Percentiles rank a stretch among this genome's conserved stretches.
These are phyloP conservation scores for Chrysomela aeneicollis DNA, from an alignment of 2,888 invertebrate species.

Conservation along the genomic window DNA sequence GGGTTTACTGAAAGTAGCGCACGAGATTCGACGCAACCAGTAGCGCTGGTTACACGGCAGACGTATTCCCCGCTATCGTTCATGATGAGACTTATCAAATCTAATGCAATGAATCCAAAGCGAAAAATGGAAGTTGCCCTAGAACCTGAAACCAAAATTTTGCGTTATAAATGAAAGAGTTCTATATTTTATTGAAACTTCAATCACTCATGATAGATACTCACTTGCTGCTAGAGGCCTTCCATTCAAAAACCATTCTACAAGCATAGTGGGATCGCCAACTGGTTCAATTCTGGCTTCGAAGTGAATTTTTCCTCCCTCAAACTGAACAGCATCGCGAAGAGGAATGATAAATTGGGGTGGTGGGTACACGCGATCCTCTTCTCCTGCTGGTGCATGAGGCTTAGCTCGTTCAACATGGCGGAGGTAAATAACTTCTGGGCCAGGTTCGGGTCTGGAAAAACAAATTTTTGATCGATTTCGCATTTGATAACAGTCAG, in stretches of 20 bases:
- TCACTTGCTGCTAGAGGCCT: constrained; percentile 90
- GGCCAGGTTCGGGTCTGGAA: constrained; percentile 84
- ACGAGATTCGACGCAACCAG: constrained; percentile 87
- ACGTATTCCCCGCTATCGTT: constrained; percentile 92
- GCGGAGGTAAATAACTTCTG: constrained; percentile 91
- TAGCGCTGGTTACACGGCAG: constrained; percentile 85
- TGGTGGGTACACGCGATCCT: constrained; percentile 88
- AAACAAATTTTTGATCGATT: too few relatives aligned
- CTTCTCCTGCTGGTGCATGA: constrained; percentile 80
- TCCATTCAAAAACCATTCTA: constrained; percentile 96
- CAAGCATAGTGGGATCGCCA: constrained; percentile 94
- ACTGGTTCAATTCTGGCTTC: constrained; percentile 97
- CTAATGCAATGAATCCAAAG: constrained; percentile 96
- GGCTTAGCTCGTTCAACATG: constrained; percentile 91
- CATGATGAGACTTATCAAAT: constrained; percentile 84
- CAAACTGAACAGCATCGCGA: constrained; percentile 80
- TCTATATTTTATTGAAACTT: neutral
- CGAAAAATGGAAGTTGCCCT: constrained; percentile 94
- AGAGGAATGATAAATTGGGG: constrained; percentile 92
- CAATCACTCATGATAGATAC: constrained; percentile 56
- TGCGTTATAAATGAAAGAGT: neutral
- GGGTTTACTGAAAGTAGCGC: constrained; percentile 82
- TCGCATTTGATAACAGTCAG: neutral
- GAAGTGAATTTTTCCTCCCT: constrained; percentile 94
- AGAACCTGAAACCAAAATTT: constrained; percentile 72